A percentile compares a stretch with the other conserved stretches of the same genome.
These are phyloP conservation scores for Lasioglossum calceatum DNA, from an alignment of 2,888 invertebrate genomes.

Conservation along the genomic window DNA sequence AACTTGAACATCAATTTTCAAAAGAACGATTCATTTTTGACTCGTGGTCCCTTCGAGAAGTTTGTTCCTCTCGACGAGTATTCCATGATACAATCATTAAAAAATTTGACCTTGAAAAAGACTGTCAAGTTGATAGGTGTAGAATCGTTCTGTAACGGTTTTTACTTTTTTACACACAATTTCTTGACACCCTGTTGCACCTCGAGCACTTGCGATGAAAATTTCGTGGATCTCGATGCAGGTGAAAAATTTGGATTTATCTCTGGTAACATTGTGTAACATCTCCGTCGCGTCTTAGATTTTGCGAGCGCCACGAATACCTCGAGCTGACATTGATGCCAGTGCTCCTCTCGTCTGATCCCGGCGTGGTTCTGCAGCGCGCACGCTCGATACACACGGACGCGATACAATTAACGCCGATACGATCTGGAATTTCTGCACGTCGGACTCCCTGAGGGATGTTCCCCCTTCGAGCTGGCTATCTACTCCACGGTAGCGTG, in stretches of 20 bases:
- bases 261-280: background rate
- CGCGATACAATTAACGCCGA: conserved; percentile 38
- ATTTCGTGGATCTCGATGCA: no score
- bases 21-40: no score
- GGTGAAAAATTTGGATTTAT: background rate
- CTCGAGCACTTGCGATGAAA: no score
- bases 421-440: conserved; percentile 19
- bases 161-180: no score
- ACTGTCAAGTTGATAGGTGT: no score
- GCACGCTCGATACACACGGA: background rate
- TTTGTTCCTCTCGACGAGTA: no score
- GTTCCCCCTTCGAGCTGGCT: conserved; percentile 23
- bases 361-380: background rate
- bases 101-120: no score
- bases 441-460: background rate
- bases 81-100: no score
- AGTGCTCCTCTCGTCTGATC: conserved; percentile 14
- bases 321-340: background rate
- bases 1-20: no score
- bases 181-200: no score
- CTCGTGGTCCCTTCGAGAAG: no score
- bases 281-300: background rate
- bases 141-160: no score
- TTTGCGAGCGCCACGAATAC: conserved; percentile 48
- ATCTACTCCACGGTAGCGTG: conserved; percentile 15